Base-by-base conservation (phyloP, 1,140 invertebrate species). In the Drosophila watanabei region DNA sequence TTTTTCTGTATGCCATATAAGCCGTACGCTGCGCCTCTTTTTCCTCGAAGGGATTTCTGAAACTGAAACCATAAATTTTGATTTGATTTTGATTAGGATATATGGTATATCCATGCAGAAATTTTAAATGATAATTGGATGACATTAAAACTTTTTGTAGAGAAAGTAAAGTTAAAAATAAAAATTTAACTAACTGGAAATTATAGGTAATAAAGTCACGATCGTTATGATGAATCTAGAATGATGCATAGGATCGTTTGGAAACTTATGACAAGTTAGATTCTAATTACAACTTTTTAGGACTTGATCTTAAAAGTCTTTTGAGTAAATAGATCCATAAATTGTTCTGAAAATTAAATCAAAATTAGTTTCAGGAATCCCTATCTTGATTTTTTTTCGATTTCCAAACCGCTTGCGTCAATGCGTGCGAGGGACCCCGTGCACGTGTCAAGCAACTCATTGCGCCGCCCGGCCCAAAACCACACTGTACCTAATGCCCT, bases 381-480 rank as follows among this genome's bases (percentile, higher is more conserved):
- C 54, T 24, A 1, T 39, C 54, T 68, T 68, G 16, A 39, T 46
- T 61, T 75, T 71, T 71, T 84, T 80, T 80, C 75, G 72, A 85
- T 86, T 81, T 85, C 48, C 64, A 86, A 78, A 79, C 56, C 79
- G 82, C 82, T 85, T 85, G 60, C 68, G 81, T 84, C 81, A 84
- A 84, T 84, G 82, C 81, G 76, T 82, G 81, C 65, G 76, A 41
- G 41, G 52, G 14, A 65, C 81, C 35, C 35, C 37, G 68, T 33
- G 81, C 76, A 60, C 60, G 59, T 43, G 51, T 75, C 71, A 84
- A 80, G 58, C 71, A 80, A 54, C 49, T 37, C 76, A 84, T 63
- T 84, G 81, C 62, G 39, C 58, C 56, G 79, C 46, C 71, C 77
- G 81, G 61, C 56, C 52, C 68, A 28, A n/a, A 57, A 39, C 33